Conservation (phyloP, 2,888 invertebrate species). For the Erebia ligea region DNA sequence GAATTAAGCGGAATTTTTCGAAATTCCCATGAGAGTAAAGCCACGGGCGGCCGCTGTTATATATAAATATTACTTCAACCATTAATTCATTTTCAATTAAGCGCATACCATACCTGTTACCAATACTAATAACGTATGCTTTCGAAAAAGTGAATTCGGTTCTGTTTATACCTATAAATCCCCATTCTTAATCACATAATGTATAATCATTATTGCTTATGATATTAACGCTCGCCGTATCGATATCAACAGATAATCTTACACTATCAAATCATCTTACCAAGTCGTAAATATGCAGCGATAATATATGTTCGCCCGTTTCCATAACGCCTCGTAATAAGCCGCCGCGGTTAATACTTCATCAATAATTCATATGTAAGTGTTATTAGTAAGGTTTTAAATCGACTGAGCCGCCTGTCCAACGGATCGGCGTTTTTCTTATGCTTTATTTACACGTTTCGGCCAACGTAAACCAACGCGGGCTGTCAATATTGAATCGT, state of each 20-base stretch:
- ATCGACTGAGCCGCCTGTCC: slow-evolving; percentile 33
- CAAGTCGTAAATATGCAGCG: slow-evolving; percentile 54
- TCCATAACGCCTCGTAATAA: slow-evolving; percentile 63
- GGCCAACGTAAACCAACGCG: background rate
- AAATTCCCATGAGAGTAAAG: too few relatives aligned
- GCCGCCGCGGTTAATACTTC: slow-evolving; percentile 59
- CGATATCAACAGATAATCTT: slow-evolving; percentile 31
- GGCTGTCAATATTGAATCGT: background rate
- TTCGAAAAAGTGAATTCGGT: slow-evolving; percentile 19
- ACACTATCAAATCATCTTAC: slow-evolving; percentile 30
- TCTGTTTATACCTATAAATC: slow-evolving; percentile 21
- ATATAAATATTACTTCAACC: background rate
- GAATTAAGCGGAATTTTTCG: too few relatives aligned
- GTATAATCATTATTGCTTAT: slow-evolving; percentile 24
- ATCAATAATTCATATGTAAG: slow-evolving; percentile 65
- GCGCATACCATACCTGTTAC: slow-evolving; percentile 5
- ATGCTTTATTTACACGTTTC: slow-evolving; percentile 18
- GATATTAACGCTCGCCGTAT: slow-evolving; percentile 23
- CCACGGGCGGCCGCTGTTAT: too few relatives aligned
- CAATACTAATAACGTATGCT: slow-evolving; percentile 9
- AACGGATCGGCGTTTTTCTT: slow-evolving; percentile 28
- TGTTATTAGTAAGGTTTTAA: slow-evolving; percentile 53
- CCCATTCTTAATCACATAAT: slow-evolving; percentile 26
- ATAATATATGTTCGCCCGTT: slow-evolving; percentile 62
- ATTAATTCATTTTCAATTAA: background rate